Conservation (phyloP, 2,113 vertebrate species). For the Microcebus lehilahytsara region DNA sequence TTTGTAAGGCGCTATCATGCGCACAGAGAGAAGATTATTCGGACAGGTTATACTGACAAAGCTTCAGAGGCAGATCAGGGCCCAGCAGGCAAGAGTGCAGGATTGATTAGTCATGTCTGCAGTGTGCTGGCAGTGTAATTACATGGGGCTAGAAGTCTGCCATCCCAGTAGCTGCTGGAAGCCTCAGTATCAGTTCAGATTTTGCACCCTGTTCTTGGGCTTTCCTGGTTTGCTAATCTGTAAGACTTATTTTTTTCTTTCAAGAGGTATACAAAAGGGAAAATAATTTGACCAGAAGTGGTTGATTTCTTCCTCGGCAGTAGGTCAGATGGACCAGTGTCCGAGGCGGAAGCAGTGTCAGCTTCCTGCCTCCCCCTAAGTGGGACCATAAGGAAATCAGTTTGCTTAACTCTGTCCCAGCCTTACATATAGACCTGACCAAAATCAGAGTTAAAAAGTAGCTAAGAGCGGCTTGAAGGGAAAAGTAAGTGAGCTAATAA, state of each 20-base stretch:
- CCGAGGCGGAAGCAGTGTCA: neutral
- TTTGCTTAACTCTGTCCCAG: neutral
- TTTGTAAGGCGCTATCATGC: neutral
- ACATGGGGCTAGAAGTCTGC: neutral
- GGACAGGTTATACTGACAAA: neutral
- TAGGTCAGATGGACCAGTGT: neutral
- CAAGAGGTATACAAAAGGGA: neutral
- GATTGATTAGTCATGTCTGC: neutral
- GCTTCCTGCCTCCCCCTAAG: rapidly evolving
- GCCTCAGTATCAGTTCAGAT: neutral
- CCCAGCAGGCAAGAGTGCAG: neutral
- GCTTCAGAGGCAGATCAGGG: neutral
- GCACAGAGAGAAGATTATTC: neutral
- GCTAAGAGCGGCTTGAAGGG: neutral
- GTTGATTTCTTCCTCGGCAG: neutral
- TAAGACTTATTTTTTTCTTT: neutral
- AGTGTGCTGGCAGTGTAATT: neutral
- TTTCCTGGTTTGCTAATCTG: neutral
- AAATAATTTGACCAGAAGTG: neutral
- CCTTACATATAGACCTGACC: neutral
- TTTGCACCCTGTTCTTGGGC: neutral
- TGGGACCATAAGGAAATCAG: neutral
- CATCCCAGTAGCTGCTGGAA: neutral
- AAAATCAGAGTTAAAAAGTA: neutral
- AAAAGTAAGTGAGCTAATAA: neutral